These are phyloP conservation scores for Trachelus iudaicus DNA, from an alignment of 2,888 invertebrate species.

Conservation along the genomic window DNA sequence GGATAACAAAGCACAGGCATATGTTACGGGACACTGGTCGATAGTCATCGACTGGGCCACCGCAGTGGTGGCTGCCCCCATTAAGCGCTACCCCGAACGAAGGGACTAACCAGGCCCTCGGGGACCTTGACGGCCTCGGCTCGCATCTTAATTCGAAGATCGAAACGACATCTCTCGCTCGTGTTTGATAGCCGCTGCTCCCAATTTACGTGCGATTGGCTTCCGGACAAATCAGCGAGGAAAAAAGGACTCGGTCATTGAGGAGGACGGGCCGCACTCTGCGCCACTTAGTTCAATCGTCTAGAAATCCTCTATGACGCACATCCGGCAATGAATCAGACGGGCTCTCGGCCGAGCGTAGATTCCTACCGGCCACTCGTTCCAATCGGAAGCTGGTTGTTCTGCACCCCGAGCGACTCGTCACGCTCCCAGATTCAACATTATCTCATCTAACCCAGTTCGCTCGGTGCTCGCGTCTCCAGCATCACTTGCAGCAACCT, in stretches of 20 bases:
- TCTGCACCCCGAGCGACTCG: slow-evolving; percentile 28
- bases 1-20: slow-evolving; percentile 37
- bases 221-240: slow-evolving; percentile 3
- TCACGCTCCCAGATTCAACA: slow-evolving; percentile 19
- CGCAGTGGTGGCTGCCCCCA: background rate
- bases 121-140: slow-evolving; percentile 26
- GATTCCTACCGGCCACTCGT: slow-evolving; percentile 40
- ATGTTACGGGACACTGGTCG: slow-evolving; percentile 38
- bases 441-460: background rate
- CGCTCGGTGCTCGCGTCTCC: slow-evolving; percentile 3
- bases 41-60: slow-evolving; percentile 4
- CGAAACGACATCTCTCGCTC: background rate
- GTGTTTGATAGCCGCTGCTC: background rate
- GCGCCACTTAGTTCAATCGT: slow-evolving; percentile 55
- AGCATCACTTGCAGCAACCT: slow-evolving; percentile 18
- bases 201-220: slow-evolving; percentile 4
- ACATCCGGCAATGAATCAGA: slow-evolving; percentile 60
- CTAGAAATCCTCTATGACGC: slow-evolving; percentile 64
- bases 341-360: slow-evolving; percentile 46
- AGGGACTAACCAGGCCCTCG: slow-evolving; percentile 39
- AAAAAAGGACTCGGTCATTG: slow-evolving; percentile 1
- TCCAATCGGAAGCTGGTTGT: slow-evolving; percentile 59
- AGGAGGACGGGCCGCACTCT: slow-evolving; percentile 4
- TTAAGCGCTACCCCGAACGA: slow-evolving; percentile 40
- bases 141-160: background rate